These are phyloP conservation scores for Bombus picipes DNA, from an alignment of 1,140 invertebrate species.

Conservation along the genomic window DNA sequence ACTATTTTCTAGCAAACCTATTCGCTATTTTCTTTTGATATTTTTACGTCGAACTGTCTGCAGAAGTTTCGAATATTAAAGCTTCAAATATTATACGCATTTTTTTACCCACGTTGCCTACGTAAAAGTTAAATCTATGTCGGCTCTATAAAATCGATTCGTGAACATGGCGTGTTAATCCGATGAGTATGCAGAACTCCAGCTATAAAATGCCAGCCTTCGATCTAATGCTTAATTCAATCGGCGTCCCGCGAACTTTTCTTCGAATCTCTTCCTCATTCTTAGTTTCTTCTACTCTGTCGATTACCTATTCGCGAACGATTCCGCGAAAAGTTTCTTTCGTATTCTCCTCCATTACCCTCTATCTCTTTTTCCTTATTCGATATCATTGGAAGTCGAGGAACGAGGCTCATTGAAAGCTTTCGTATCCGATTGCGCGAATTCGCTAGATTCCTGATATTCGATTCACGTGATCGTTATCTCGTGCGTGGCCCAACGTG, in stretches of 20 bases:
- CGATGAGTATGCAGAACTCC: background rate
- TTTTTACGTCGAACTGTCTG: no score
- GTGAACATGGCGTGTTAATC: background rate
- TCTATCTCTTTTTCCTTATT: no score
- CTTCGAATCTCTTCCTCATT: conserved; percentile 32
- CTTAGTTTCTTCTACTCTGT: background rate
- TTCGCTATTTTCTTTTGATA: no score
- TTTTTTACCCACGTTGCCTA: no score
- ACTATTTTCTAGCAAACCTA: no score
- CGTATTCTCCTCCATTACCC: background rate
- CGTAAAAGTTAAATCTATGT: background rate
- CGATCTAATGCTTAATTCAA: conserved; percentile 23
- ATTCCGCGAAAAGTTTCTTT: conserved; percentile 7
- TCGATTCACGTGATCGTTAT: background rate
- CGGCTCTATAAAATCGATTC: background rate
- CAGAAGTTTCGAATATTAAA: no score
- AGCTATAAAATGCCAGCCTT: background rate
- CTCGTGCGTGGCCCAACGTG: background rate
- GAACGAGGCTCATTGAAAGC: background rate
- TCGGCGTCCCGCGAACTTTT: background rate
- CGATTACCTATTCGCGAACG: background rate
- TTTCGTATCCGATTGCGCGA: background rate
- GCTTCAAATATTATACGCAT: background rate
- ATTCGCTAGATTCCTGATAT: background rate
- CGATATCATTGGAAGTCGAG: background rate